Base-by-base conservation (phyloP, 2,797 vertebrate species). In the Diglossa cyanea region DNA sequence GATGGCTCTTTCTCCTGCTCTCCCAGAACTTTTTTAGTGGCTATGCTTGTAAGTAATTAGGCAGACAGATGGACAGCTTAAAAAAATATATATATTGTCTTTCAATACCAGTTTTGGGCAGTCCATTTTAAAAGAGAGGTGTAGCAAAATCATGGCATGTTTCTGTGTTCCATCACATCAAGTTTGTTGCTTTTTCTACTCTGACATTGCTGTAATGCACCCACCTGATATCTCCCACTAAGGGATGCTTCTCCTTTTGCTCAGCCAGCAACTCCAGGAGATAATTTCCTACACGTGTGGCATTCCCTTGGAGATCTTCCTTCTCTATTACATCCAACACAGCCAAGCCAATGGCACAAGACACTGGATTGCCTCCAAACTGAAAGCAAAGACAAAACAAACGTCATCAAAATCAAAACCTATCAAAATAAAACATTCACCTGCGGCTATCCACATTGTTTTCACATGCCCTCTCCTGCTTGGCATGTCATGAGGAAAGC, bases 361-460 rank as follows among this genome's bases (percentile, higher is more conserved):
- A 99, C 61, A 99, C 99, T 4, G 99, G 99, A 92, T 99, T 99
- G 62, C 99, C 99, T 40, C 99, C 99, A 97, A 99, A 99, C 99
- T 99, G 71, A 45, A n/a, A 68, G 55, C 26, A 76, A 94, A 91
- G 67, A 86, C n/a, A 86, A 94, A 95, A 71, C 6, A 67, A 93
- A 84, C 40, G 11, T 51, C 7, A 85, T 20, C 11, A 16, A 94
- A 93, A 94, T 72, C 3, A 50, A 91, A 82, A 86, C 11, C 40
- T 10, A 10, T 72, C 57, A 87, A 40, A 71, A 30, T 10, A 42
- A 60, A 74, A 66, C 21, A 78, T n/a, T 50, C 3, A 72, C 67
- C 53, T 74, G 19, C 31, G 8, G 17, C 31, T 54, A 40, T 35
- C 50, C 28, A 9, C 1, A 10, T 33, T 17, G 33, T 31, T 77